phyloP scores from a whole-genome alignment of 2,113 vertebrate species.

The Tapirus terrestris region DNA sequence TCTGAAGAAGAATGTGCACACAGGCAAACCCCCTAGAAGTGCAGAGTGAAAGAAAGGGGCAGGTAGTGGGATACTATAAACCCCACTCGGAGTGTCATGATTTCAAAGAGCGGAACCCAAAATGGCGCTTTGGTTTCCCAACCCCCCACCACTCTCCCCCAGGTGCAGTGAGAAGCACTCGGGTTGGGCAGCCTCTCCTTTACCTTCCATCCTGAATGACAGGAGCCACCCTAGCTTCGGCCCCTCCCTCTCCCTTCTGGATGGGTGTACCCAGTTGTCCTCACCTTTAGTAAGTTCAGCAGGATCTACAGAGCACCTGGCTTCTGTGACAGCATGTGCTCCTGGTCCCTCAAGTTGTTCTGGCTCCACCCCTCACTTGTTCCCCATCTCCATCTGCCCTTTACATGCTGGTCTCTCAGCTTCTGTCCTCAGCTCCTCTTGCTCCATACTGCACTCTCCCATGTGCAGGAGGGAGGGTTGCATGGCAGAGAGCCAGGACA shows the following conservation, averaged over 20 bases:
- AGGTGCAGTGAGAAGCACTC: rapidly evolving
- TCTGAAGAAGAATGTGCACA: conserved; percentile 79
- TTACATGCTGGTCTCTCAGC: neutral
- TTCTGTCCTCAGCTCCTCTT: neutral
- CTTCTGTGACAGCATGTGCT: neutral
- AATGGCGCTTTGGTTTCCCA: neutral
- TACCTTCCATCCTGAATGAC: neutral
- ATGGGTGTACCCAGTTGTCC: neutral
- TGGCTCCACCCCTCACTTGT: rapidly evolving
- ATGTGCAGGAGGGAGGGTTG: neutral
- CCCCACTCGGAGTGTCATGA: neutral
- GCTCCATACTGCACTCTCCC: neutral
- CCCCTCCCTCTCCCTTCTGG: neutral
- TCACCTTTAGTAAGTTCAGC: neutral
- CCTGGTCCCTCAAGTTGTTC: neutral
- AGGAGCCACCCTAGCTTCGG: too few relatives aligned
- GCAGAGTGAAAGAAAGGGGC: conserved; percentile 41
- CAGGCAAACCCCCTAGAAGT: conserved; percentile 67
- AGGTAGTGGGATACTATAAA: conserved; percentile 44
- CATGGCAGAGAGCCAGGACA: neutral
- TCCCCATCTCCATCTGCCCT: neutral
- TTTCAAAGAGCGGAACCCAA: neutral
- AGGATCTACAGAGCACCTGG: neutral
- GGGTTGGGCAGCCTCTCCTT: neutral
- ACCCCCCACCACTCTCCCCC: neutral